Base-by-base conservation (phyloP, 2,113 vertebrate species). In the Neofelis nebulosa region DNA sequence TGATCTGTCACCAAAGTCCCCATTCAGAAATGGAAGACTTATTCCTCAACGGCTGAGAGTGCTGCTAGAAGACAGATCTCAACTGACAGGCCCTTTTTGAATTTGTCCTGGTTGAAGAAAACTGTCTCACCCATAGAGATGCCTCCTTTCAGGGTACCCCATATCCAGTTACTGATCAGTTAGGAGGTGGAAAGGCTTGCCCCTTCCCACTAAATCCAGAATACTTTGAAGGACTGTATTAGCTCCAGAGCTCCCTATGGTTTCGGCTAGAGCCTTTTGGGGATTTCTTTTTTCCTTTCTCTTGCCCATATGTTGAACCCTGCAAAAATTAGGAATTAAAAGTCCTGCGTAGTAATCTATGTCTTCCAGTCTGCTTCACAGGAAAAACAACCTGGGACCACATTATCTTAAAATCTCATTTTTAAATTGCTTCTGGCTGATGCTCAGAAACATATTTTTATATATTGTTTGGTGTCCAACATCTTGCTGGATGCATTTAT, bases 101-200 rank as follows among this genome's bases (percentile, higher is more conserved):
- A 81, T 92, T 66, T 88, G 9, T 91, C 48, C 50, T 94, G 21
- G 48, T 41, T 80, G 79, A 94, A 84, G 57, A 68, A 85, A 89
- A 33, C 50, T 85, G 9, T 92, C 74, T 89, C 55, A 87, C 5
- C 23, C 79, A 89, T 73, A 14, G 71, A 95, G 57, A 90, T 63
- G 11, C 33, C 38, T 80, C 79, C 36, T 94, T 92, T 50, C 65
- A 66, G 38, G 65, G 5, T 18, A 80, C 36, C 80, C 73, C 41
- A 5, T 7, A 74, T 86, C 33, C 55, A 81, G 33, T 52, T 29
- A 52, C 41, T 69, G 45, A 76, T 52, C 48, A 86, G n/a, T 80
- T 3, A n/a, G n/a, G 15, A 78, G 10, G 13, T 85, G 61, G 92
- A 83, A 89, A 82, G 71, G 4, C 38, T 41, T 90, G 78, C 6